These are phyloP conservation scores for Noctua fimbriata DNA, from an alignment of 2,888 invertebrate genomes.

Conservation along the genomic window DNA sequence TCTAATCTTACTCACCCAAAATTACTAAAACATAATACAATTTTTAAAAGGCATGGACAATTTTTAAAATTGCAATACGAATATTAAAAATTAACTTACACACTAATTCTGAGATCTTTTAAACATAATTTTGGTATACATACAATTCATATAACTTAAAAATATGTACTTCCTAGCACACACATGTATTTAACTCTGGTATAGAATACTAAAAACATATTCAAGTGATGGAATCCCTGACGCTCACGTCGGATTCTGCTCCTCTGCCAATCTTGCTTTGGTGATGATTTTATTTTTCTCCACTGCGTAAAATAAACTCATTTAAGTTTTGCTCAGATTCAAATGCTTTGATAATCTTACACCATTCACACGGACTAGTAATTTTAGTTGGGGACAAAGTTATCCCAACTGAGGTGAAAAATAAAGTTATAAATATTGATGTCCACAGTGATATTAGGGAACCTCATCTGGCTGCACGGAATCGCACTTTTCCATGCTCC, in stretches of 20 bases:
- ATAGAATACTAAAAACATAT: background rate
- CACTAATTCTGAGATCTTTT: background rate
- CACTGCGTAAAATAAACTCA: background rate
- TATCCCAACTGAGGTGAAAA: background rate
- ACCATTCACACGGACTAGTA: background rate
- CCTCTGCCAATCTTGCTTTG: background rate
- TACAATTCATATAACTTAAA: background rate
- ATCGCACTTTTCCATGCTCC: background rate
- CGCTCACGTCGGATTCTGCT: background rate
- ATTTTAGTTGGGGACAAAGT: background rate
- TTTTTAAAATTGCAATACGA: background rate
- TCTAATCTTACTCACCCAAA: slow-evolving; percentile 46
- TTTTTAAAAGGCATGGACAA: slow-evolving; percentile 7
- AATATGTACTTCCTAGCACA: background rate
- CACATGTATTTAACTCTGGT: background rate
- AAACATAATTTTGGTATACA: background rate
- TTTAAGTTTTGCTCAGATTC: background rate
- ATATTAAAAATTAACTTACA: background rate
- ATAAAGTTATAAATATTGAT: too few species aligned
- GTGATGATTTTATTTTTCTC: background rate
- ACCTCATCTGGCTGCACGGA: background rate
- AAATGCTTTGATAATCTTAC: background rate
- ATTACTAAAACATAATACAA: slow-evolving; percentile 17
- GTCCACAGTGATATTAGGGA: too few species aligned
- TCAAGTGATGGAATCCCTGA: background rate